A percentile compares a stretch with the other conserved stretches of the same genome.
phyloP scores from a whole-genome alignment of 1,140 invertebrate species.

The Palaemon carinicauda region DNA sequence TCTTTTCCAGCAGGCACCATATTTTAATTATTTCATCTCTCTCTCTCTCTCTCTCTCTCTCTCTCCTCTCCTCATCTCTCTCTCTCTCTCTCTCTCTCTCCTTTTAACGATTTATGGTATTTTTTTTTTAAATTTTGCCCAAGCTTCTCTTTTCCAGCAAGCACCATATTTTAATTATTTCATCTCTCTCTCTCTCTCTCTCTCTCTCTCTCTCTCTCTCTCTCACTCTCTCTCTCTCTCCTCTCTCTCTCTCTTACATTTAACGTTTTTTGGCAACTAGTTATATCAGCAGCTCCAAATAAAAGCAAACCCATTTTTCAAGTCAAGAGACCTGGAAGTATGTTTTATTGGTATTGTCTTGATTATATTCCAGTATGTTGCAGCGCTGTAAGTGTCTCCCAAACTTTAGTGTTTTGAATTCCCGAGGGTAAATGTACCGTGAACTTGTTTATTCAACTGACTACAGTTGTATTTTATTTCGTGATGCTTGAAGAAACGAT shows the following conservation, averaged over 20 bases:
- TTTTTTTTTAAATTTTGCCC: no score
- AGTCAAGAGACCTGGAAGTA: background rate
- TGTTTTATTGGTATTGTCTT: background rate
- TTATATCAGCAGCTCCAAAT: background rate
- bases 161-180: no score
- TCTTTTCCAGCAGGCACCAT: no score
- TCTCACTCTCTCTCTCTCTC: conserved; percentile 6
- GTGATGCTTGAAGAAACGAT: no score
- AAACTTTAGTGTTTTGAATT: no score
- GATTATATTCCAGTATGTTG: background rate
- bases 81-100: conserved; percentile 3
- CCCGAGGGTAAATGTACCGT: no score
- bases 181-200: background rate
- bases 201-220: background rate
- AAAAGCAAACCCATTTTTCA: background rate
- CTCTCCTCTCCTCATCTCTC: background rate
- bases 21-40: background rate
- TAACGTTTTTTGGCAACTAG: no score
- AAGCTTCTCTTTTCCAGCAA: no score
- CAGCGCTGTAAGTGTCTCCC: no score
- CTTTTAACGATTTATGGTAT: no score
- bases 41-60: conserved; percentile 14
- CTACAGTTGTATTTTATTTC: no score
- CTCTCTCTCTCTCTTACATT: background rate
- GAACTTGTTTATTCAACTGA: no score